These are phyloP conservation scores for Leptopilina myrica DNA, from an alignment of 2,888 invertebrate species.

Conservation along the genomic window DNA sequence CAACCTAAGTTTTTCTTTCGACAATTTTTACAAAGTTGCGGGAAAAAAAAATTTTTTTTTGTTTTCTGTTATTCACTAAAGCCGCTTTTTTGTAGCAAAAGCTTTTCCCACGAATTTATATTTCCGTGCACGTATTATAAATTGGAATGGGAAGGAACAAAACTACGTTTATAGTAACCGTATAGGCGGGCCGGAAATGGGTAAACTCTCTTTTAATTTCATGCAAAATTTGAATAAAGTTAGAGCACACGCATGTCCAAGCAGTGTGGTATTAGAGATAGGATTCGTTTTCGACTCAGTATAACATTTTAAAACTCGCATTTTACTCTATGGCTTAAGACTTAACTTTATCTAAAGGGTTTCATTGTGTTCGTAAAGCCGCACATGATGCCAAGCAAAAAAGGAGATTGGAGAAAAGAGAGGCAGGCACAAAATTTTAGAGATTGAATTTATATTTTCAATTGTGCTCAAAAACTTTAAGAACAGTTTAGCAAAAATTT, in stretches of 20 bases:
- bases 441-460: too few relatives aligned
- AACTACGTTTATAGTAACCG: conserved; percentile 40
- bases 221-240: conserved; percentile 72
- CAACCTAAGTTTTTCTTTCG: not conserved
- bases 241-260: conserved; percentile 60
- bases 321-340: not conserved
- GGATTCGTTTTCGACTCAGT: conserved; percentile 64
- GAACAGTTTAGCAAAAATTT: too few relatives aligned
- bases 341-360: not conserved
- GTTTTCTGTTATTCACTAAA: conserved; percentile 22
- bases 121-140: conserved; percentile 49
- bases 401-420: too few relatives aligned
- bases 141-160: conserved; percentile 40
- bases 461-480: too few relatives aligned
- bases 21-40: too few relatives aligned
- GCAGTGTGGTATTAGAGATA: conserved; percentile 65
- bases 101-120: conserved; percentile 51
- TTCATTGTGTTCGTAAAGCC: conserved; percentile 50
- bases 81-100: conserved; percentile 27
- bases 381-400: conserved; percentile 51
- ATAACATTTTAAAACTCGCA: conserved; percentile 55
- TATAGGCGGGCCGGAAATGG: conserved; percentile 47
- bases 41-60: too few relatives aligned
- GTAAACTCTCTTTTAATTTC: conserved; percentile 72
- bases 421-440: too few relatives aligned